Percentiles rank a stretch among this genome's conserved stretches.
These are phyloP conservation scores for Triplophysa rosa DNA, from an alignment of 2,113 vertebrate genomes.

Conservation along the genomic window DNA sequence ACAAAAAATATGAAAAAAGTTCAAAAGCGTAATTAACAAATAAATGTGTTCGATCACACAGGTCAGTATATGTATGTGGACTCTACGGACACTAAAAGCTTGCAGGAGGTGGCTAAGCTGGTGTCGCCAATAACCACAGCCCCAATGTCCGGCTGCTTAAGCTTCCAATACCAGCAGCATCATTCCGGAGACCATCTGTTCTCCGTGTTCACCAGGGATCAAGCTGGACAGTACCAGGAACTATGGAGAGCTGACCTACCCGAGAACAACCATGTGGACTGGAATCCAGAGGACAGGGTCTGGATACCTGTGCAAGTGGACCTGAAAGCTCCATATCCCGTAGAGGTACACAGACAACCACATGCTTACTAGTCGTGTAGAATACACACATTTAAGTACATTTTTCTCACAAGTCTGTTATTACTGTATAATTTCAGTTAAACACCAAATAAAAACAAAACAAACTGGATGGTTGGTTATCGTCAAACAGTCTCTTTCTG, in stretches of 20 bases:
- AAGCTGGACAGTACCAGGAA: conserved; percentile 85
- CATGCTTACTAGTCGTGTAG: no score
- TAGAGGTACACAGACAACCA: conserved; percentile 75
- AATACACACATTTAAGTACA: no score
- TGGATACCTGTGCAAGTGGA: conserved; percentile 87
- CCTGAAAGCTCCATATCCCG: conserved; percentile 82
- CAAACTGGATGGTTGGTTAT: no score
- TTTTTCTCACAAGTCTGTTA: no score
- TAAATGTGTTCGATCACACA: conserved; percentile 51
- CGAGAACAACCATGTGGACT: conserved; percentile 51
- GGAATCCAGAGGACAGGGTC: conserved; percentile 50
- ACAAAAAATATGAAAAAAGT: no score
- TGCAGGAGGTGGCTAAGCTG: conserved; percentile 91
- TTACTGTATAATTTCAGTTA: not conserved
- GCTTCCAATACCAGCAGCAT: conserved; percentile 87
- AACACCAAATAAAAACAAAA: not conserved
- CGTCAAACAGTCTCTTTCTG: not conserved
- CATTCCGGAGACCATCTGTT: conserved; percentile 81
- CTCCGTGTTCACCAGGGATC: conserved; percentile 84
- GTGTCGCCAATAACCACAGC: conserved; percentile 82
- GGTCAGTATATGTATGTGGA: conserved; percentile 97
- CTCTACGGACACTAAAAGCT: conserved; percentile 84
- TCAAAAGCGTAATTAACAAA: no score
- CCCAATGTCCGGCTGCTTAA: conserved; percentile 88
- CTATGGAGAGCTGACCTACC: conserved; percentile 80